Percentiles rank a stretch among this genome's conserved stretches.
These are phyloP conservation scores for Beroe ovata DNA, from an alignment of 37 sponge, comb jelly and placozoan species.

Conservation along the genomic window DNA sequence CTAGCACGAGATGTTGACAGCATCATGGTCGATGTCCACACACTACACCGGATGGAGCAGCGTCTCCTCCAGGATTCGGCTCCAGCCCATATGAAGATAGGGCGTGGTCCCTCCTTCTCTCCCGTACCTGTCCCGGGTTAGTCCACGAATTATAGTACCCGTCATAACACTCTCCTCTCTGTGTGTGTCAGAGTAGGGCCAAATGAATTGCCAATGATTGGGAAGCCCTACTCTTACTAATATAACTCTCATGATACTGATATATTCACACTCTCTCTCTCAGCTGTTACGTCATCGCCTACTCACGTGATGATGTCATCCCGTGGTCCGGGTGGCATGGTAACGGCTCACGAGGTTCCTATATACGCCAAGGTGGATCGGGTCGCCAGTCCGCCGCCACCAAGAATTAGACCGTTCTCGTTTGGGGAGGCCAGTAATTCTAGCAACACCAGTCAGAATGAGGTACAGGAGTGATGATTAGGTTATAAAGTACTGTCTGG, in stretches of 20 bases:
- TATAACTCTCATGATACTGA: too few relatives aligned
- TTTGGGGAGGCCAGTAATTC: conserved; percentile 47
- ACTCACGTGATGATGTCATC: conserved; percentile 1
- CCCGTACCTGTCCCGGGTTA: not conserved
- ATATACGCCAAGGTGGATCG: conserved; percentile 59
- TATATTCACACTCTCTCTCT: too few relatives aligned
- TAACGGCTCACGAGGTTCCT: conserved; percentile 35
- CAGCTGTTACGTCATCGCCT: not conserved
- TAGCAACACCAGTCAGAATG: conserved; percentile 60
- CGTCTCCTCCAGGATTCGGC: not conserved
- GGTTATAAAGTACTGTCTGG: too few relatives aligned
- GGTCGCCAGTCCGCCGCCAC: conserved; percentile 30
- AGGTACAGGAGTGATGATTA: too few relatives aligned
- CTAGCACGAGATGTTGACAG: conserved; percentile 24
- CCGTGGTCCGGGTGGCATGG: conserved; percentile 1
- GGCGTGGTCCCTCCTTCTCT: not conserved
- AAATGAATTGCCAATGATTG: too few relatives aligned
- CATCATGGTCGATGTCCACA: conserved; percentile 29
- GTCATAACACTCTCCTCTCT: too few relatives aligned
- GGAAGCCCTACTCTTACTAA: too few relatives aligned
- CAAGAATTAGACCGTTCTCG: conserved; percentile 43
- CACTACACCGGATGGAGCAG: conserved; percentile 42
- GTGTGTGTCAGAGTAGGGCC: too few relatives aligned
- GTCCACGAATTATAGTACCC: too few relatives aligned
- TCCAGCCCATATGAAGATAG: not conserved